These are phyloP conservation scores for Cliona cf. orientalis DNA, from an alignment of 37 sponge, comb jelly and placozoan genomes.

Conservation along the genomic window DNA sequence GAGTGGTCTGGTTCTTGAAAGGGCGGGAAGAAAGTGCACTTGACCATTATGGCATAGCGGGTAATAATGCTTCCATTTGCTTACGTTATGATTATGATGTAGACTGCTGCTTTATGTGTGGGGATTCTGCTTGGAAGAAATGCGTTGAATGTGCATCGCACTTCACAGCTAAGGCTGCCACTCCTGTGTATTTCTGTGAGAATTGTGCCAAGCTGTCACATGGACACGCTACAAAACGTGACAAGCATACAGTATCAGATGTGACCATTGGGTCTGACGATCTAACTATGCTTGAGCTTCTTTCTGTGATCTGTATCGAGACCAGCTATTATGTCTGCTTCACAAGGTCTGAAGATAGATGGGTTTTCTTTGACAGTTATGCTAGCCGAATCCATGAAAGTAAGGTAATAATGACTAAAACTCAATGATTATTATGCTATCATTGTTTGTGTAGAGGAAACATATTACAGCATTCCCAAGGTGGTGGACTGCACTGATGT, in stretches of 20 bases:
- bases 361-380: slow-evolving; percentile 99
- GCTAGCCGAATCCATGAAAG: slow-evolving; percentile 85
- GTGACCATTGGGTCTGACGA: no score
- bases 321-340: slow-evolving; percentile 98
- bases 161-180: background rate
- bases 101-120: slow-evolving; percentile 10
- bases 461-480: slow-evolving; percentile 76
- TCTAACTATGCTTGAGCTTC: slow-evolving; percentile 59
- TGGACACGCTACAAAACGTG: no score
- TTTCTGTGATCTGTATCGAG: slow-evolving; percentile 94
- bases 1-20: no score
- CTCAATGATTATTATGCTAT: no score
- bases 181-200: slow-evolving; percentile 21
- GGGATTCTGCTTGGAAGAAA: background rate
- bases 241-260: no score
- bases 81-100: no score
- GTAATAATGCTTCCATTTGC: no score
- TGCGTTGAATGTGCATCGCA: background rate
- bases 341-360: slow-evolving; percentile 56
- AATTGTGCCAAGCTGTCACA: background rate
- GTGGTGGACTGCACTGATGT: slow-evolving; percentile 59
- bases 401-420: no score
- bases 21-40: no score
- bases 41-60: no score
- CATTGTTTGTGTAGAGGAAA: no score